Evolutionary conservation across 1,140 invertebrate species (phyloP).

Genomic region (Cherax quadricarinatus): DNA sequence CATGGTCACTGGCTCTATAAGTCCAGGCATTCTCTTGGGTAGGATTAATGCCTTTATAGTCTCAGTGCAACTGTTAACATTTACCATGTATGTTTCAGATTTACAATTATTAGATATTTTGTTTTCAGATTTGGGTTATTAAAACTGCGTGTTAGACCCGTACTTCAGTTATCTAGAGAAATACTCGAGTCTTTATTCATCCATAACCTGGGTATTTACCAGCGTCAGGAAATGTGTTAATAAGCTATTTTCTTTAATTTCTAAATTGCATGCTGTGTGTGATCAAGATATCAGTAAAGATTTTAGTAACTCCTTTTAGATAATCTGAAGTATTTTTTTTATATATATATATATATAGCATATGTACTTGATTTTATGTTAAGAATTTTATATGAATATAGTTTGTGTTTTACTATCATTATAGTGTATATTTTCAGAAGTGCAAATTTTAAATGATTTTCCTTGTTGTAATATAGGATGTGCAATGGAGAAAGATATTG

Average conservation of each 20-base stretch:
- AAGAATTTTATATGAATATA: constrained; percentile 60
- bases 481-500: constrained; percentile 46
- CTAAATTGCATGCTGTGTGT: neutral
- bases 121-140: constrained; percentile 60
- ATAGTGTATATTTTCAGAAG: constrained; percentile 69
- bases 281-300: constrained; percentile 5
- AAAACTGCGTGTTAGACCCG: constrained; percentile 16
- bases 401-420: constrained; percentile 65
- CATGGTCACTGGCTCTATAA: neutral
- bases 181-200: constrained; percentile 12
- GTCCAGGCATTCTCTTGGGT: constrained; percentile 4
- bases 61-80: constrained; percentile 6
- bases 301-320: constrained; percentile 2
- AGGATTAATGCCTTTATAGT: constrained; percentile 16
- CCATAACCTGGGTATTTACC: neutral
- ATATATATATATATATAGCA: neutral
- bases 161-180: constrained; percentile 26
- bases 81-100: constrained; percentile 21
- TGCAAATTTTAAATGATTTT: constrained; percentile 67
- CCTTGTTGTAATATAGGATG: constrained; percentile 53
- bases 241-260: neutral
- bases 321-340: constrained; percentile 24
- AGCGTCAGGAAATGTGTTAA: neutral
- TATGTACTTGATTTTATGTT: constrained; percentile 40
- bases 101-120: constrained; percentile 43